Evolutionary conservation across 2,797 vertebrate genomes (phyloP).

Genomic region (Takifugu ocellatus): DNA sequence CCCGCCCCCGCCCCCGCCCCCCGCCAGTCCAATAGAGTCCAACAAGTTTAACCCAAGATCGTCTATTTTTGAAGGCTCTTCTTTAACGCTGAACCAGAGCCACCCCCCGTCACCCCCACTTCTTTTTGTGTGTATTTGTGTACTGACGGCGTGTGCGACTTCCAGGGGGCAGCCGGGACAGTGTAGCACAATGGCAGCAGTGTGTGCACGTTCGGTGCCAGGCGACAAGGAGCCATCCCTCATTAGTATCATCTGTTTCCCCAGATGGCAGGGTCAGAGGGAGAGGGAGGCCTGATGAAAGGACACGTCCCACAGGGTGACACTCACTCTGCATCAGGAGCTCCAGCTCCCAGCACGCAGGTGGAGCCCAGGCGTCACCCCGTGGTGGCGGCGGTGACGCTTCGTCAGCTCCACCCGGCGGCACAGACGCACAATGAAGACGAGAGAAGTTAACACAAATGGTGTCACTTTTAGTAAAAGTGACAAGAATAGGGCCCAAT

Average conservation of each 20-base stretch:
- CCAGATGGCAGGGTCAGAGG: constrained; percentile 76
- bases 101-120: constrained; percentile 34
- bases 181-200: constrained; percentile 70
- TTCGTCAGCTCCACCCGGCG: too few species aligned
- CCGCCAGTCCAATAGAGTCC: constrained; percentile 7
- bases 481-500: constrained; percentile 13
- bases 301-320: constrained; percentile 62
- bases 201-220: constrained; percentile 67
- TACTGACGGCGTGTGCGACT: constrained; percentile 53
- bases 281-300: constrained; percentile 73
- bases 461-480: constrained; percentile 30
- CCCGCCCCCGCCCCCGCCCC: constrained; percentile 27
- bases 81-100: constrained; percentile 7
- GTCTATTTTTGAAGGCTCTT: constrained; percentile 4
- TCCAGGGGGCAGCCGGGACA: constrained; percentile 51
- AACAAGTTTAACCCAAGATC: constrained; percentile 7
- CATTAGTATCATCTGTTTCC: constrained; percentile 80
- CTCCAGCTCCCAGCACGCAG: constrained; percentile 57
- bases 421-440: too few species aligned
- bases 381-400: constrained; percentile 1
- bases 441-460: constrained; percentile 43
- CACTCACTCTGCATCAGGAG: constrained; percentile 55
- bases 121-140: constrained; percentile 26
- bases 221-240: constrained; percentile 72
- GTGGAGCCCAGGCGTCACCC: constrained; percentile 62